A percentile compares a stretch with the other conserved stretches of the same genome.
These are phyloP conservation scores for Atrina japonica DNA, from an alignment of 2,888 invertebrate genomes.

Conservation along the genomic window DNA sequence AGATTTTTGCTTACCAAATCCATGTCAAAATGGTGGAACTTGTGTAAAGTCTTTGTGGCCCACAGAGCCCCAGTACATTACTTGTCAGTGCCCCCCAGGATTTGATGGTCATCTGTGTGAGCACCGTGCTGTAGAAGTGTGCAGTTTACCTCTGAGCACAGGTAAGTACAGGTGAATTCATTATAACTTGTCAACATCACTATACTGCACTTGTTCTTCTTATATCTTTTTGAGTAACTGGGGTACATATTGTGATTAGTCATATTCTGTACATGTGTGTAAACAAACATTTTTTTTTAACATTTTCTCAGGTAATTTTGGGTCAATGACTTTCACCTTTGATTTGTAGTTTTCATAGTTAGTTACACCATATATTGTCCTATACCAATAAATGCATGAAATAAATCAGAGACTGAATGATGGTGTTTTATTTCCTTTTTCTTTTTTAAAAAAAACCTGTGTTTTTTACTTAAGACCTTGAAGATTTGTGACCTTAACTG, in stretches of 20 bases:
- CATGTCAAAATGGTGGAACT: constrained; percentile 74
- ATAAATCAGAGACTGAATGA: too few species aligned
- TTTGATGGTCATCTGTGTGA: constrained; percentile 75
- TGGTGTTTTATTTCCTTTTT: too few species aligned
- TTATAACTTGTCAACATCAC: not conserved
- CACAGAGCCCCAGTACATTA: constrained; percentile 67
- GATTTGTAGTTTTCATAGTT: too few species aligned
- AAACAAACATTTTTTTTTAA: too few species aligned
- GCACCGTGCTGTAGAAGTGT: constrained; percentile 65
- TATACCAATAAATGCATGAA: too few species aligned
- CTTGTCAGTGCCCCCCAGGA: constrained; percentile 72
- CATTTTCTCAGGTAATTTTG: too few species aligned
- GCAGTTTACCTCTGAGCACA: constrained; percentile 68
- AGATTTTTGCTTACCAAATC: constrained; percentile 75
- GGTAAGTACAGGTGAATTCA: constrained; percentile 49
- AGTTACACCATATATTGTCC: too few species aligned
- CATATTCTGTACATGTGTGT: not conserved
- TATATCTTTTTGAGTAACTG: not conserved
- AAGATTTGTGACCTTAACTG: too few species aligned
- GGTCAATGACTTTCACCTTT: too few species aligned
- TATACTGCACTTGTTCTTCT: not conserved
- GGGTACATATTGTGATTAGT: not conserved
- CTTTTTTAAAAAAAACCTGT: too few species aligned
- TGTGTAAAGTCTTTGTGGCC: constrained; percentile 73
- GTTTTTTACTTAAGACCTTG: too few species aligned